Evolutionary conservation across 2,888 invertebrate genomes (phyloP), one percentile per base, ranked within the genome.

Genomic region (Spilosoma lubricipeda): DNA sequence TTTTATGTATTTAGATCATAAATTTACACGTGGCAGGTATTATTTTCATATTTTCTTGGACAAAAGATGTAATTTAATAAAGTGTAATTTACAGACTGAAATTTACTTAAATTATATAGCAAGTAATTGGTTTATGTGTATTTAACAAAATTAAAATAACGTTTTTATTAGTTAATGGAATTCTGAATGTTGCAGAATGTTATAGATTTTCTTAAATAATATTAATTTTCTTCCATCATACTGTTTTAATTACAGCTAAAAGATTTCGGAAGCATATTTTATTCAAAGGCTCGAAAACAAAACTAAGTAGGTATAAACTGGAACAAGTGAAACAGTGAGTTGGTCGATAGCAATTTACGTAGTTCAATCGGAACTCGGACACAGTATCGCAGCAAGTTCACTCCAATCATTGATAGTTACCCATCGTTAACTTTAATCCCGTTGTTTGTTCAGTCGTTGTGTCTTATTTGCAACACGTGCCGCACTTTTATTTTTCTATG

Each of bases 391-490:
- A 30, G 36, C 42, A 59, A 73, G 67, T 59, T 33, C 67, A 67
- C 74, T 67, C 63, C n/a, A 67, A 67, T 74, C 75, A 78, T 75
- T 74, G 75, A 75, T 78, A 81, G 78, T 78, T 75, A 77, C 77
- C 76, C 78, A 82, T 84, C 78, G 81, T 84, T 86, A 84, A 76
- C 76, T 77, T 82, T 84, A 86, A 84, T 86, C 79, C 81, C 68
- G 48, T 74, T 70, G 87, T 87, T 86, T 85, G 87, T 79, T 81
- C 86, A 81, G 86, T 88, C 91, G 92, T 93, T 92, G 91, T 91
- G 92, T 94, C 93, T 93, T 94, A 95, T 95, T 94, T 94, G 91
- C 87, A 85, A 89, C 95, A 94, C 95, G 95, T 94, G 92, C 91
- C 78, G 86, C 87, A 90, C 91, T 91, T 94, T 93, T 93, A 93